Conservation (phyloP, 2,888 invertebrate genomes). For the Dasypolia templi region DNA sequence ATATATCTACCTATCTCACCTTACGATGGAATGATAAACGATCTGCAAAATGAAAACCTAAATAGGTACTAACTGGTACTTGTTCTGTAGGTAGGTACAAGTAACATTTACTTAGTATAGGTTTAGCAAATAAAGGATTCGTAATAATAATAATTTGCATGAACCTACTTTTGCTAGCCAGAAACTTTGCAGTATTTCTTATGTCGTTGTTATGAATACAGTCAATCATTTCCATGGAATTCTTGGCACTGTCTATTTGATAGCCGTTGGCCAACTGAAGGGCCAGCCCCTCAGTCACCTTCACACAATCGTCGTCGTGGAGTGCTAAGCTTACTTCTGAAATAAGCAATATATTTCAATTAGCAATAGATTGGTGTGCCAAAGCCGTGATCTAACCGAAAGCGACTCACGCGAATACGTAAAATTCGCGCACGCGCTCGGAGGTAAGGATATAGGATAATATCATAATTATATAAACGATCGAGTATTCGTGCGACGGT, state of each 20-base stretch:
- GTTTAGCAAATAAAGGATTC: too few species aligned
- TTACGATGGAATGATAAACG: not conserved
- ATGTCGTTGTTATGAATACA: slow-evolving; percentile 73
- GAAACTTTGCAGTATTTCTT: slow-evolving; percentile 65
- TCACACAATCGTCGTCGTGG: slow-evolving; percentile 78
- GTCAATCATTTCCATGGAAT: slow-evolving; percentile 72
- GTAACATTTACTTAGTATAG: too few species aligned
- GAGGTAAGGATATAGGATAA: too few species aligned
- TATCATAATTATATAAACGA: not conserved
- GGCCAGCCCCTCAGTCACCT: slow-evolving; percentile 76
- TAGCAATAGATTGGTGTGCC: not conserved
- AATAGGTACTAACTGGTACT: too few species aligned
- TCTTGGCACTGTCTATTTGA: slow-evolving; percentile 71
- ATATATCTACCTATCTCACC: not conserved
- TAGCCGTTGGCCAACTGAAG: slow-evolving; percentile 74
- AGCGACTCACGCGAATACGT: not conserved
- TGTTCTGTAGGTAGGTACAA: too few species aligned
- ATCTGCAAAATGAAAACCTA: not conserved
- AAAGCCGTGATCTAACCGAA: not conserved
- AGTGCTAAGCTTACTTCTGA: slow-evolving; percentile 76
- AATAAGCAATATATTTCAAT: slow-evolving; percentile 17
- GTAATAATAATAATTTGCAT: not conserved
- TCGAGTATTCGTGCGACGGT: not conserved
- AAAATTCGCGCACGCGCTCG: not conserved
- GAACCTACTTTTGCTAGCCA: slow-evolving; percentile 73